Conservation (phyloP, 2,797 vertebrate genomes). For the Mormyrus hasselquistii region DNA sequence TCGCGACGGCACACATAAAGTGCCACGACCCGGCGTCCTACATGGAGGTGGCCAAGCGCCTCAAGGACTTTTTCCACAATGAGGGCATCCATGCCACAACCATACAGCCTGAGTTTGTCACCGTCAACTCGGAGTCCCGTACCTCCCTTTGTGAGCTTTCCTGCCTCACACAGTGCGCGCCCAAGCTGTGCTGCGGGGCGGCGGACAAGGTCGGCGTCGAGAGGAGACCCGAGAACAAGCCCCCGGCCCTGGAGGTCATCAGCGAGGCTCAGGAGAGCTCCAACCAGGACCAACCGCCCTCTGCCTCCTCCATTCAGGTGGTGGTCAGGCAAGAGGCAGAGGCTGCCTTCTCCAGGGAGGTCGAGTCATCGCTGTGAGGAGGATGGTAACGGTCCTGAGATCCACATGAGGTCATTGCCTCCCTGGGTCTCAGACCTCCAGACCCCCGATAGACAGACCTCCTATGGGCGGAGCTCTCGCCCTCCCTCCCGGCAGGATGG, state of each 20-base stretch:
- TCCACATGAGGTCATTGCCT: neutral
- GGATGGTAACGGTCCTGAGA: neutral
- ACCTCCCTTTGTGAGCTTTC: conserved; percentile 84
- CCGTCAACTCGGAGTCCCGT: conserved; percentile 75
- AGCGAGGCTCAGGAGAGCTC: conserved; percentile 65
- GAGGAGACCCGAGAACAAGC: conserved; percentile 42
- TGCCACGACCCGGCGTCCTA: conserved; percentile 89
- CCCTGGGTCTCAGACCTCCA: neutral
- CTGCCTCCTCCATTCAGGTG: conserved; percentile 26
- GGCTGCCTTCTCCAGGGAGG: conserved; percentile 61
- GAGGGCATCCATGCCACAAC: conserved; percentile 97
- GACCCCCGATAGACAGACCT: neutral
- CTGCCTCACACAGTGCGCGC: conserved; percentile 90
- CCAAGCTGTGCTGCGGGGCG: conserved; percentile 86
- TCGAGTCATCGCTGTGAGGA: conserved; percentile 85
- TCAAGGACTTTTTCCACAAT: conserved; percentile 92
- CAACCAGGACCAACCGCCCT: conserved; percentile 33
- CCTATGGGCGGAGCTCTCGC: neutral
- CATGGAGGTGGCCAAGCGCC: conserved; percentile 95
- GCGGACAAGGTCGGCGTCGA: conserved; percentile 47
- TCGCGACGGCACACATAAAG: conserved; percentile 96
- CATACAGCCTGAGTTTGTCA: conserved; percentile 95
- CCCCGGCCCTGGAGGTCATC: conserved; percentile 68
- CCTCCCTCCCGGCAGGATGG: neutral
- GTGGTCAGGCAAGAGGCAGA: conserved; percentile 56